Percentiles rank a stretch among this genome's conserved stretches.
These are phyloP conservation scores for Gavialis gangeticus DNA, from an alignment of 2,113 vertebrate genomes.

Conservation along the genomic window DNA sequence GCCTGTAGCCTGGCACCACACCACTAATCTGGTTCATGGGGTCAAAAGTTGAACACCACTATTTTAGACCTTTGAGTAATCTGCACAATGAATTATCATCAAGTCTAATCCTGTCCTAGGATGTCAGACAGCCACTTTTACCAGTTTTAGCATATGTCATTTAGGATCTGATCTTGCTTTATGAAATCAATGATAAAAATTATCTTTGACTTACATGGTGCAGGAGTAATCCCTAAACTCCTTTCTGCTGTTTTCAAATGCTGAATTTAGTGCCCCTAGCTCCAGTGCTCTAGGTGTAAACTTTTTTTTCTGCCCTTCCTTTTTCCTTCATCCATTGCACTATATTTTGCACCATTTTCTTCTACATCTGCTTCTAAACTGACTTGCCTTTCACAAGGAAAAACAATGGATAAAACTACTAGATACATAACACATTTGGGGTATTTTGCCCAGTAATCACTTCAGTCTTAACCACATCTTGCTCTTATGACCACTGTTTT, in stretches of 20 bases:
- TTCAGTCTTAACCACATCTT: not conserved
- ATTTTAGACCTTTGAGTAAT: not conserved
- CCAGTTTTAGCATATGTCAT: not conserved
- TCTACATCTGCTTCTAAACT: not conserved
- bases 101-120: conserved; percentile 10
- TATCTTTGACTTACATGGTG: not conserved
- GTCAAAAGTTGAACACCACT: no score
- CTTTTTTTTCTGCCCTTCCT: not conserved
- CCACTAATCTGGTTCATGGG: no score
- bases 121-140: not conserved
- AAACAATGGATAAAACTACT: not conserved
- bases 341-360: not conserved
- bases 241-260: not conserved
- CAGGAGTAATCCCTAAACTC: not conserved
- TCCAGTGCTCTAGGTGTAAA: not conserved
- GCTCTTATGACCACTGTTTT: not conserved
- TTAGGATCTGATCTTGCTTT: not conserved
- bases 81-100: not conserved
- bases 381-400: not conserved
- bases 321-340: not conserved
- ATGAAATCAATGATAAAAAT: not conserved
- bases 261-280: not conserved
- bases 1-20: no score
- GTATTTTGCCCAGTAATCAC: not conserved
- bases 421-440: not conserved